Conservation (phyloP, 2,888 invertebrate genomes). For the Apantesis nais region DNA sequence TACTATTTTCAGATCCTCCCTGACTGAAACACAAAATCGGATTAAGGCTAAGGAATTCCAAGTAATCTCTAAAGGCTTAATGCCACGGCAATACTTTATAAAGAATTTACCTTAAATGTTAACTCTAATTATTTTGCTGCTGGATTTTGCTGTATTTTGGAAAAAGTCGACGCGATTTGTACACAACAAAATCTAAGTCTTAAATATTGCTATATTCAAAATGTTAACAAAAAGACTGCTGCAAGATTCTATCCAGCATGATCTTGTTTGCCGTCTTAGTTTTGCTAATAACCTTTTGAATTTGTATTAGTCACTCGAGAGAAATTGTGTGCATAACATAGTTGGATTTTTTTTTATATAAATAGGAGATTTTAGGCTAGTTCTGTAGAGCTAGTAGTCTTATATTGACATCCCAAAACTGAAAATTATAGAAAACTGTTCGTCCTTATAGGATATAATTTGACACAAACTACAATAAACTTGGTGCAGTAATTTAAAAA, state of each 20-base stretch:
- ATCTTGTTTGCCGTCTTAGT: background rate
- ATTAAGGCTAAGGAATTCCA: background rate
- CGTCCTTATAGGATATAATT: too few species aligned
- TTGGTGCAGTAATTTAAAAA: too few species aligned
- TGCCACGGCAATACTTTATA: background rate
- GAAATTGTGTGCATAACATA: background rate
- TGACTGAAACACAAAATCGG: background rate
- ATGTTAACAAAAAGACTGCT: background rate
- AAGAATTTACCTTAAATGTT: background rate
- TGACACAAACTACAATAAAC: too few species aligned
- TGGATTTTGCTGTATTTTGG: background rate
- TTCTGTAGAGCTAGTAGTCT: too few species aligned
- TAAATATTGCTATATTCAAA: background rate
- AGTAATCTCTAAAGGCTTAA: too few species aligned
- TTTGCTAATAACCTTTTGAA: background rate
- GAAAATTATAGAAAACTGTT: too few species aligned
- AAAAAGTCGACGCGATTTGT: background rate
- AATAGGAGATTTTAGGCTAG: background rate
- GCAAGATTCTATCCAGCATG: background rate
- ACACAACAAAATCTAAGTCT: background rate
- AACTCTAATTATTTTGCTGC: background rate
- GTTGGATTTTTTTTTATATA: background rate
- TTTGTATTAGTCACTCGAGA: background rate
- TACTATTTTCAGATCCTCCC: background rate
- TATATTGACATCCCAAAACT: too few species aligned